Evolutionary conservation across 2,797 vertebrate species (phyloP), one percentile per base, ranked within the genome.

Genomic region (Propithecus deckenii): DNA sequence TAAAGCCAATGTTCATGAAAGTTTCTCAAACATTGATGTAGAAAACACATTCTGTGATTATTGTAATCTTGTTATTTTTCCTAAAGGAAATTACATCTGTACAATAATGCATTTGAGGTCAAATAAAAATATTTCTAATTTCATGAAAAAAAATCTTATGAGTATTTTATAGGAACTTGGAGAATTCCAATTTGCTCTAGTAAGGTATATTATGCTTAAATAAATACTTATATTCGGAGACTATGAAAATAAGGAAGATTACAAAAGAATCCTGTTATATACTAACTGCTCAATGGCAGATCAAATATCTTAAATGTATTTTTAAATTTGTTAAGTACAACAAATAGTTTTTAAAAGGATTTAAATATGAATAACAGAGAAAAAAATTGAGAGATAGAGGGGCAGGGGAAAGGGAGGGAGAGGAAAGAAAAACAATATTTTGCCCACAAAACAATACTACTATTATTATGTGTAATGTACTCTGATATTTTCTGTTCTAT

Each of bases 161-260:
- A 28, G 8, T 48, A 86, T 71, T 86, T 89, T 71, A 85, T 5
- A 89, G 38, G 4, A 93, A 43, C 9, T 90, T 7, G 71, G 30
- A 74, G 32, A 92, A 95, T 92, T 97, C 15, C n/a, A 86, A 9
- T 75, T 93, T 86, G 6, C 52, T 96, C 41, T 80, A 81, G 15
- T 41, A 71, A 38, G 14, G 38, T 91, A 5, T 41, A 89, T 80
- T 80, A 76, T 79, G 55, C n/a, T 83, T 88, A 41, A 86, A 81
- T 55, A 75, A 89, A 65, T 13, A 30, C 13, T 65, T 83, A 76
- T 30, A 57, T 81, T 91, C 57, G 79, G 71, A 89, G 57, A 83
- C 7, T 3, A 48, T 80, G 11, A 12, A 65, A 93, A 83, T 38
- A 86, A 86, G 4, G 8, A 83, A 65, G 43, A 72, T 89, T 35